Conservation (phyloP, 92 coral and sea anemone species). For the Pocillopora grandis region DNA sequence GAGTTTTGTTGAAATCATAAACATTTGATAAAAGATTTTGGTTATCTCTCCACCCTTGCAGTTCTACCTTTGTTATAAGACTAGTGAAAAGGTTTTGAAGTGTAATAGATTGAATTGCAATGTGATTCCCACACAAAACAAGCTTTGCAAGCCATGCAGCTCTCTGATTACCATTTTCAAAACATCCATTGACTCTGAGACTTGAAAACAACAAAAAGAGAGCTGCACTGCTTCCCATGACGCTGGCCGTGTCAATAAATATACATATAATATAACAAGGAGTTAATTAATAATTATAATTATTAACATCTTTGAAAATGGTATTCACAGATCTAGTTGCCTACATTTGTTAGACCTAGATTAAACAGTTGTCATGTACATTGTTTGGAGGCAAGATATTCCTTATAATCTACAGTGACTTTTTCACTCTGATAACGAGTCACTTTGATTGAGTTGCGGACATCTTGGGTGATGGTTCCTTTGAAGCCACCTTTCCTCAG, state of each 20-base stretch:
- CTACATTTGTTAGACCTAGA: slow-evolving; percentile 43
- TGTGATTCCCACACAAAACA: background rate
- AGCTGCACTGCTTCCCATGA: background rate
- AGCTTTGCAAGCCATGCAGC: background rate
- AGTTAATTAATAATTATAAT: background rate
- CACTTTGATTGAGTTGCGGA: slow-evolving; percentile 90
- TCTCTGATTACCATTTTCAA: background rate
- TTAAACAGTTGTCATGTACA: slow-evolving; percentile 30
- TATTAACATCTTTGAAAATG: slow-evolving; percentile 41
- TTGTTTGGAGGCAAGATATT: slow-evolving; percentile 73
- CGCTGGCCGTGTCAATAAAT: slow-evolving; percentile 30
- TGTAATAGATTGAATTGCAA: no score
- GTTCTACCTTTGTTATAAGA: no score
- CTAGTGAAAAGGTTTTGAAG: no score
- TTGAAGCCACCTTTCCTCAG: slow-evolving; percentile 93
- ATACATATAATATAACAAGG: slow-evolving; percentile 8
- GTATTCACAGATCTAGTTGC: slow-evolving; percentile 31
- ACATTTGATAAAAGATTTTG: background rate
- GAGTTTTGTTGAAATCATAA: no score
- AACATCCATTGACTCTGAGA: background rate
- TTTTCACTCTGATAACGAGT: slow-evolving; percentile 99
- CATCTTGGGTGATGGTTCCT: slow-evolving; percentile 87
- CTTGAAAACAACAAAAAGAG: background rate
- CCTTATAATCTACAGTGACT: slow-evolving; percentile 90
- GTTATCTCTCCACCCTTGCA: background rate